Base-by-base conservation (phyloP, 2,113 vertebrate species). In the Dicaeum eximium region DNA sequence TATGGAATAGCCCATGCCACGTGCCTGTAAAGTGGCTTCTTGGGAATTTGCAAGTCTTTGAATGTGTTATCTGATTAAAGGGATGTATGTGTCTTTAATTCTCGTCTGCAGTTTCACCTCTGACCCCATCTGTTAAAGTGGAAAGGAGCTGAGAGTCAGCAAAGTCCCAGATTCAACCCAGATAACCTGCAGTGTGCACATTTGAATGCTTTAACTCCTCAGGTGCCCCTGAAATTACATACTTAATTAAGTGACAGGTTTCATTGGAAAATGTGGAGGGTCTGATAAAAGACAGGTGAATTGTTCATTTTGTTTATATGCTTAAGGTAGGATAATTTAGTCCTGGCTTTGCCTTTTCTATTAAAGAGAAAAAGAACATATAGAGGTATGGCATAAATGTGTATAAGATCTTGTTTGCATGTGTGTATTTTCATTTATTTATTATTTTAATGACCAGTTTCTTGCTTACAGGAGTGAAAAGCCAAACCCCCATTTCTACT, bases 51-150 rank as follows among this genome's bases (percentile, higher is more conserved):
- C 90, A 94, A 88, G 91, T 91, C 97, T 98, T 98, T 98, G 96
- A 97, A 97, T 97, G 92, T 85, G 81, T 97, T 97, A 96, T 95
- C 97, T 98, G 97, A 98, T 98, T 97, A 98, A 98, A 98, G 96
- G 96, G 92, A 95, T 96, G 95, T 95, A 64, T 88, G 69, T 90
- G 90, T 97, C 97, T 98, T 97, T 97, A 97, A 95, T 97, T 97
- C 96, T 98, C 92, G 42, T 97, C 94, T 96, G 80, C 90, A 96
- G 95, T 81, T 96, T 88, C 96, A 95, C 97, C 97, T 97, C 97
- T 97, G 97, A 97, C 98, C 94, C 97, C 91, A 81, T 79, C 94
- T 93, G 93, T 96, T 97, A 95, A 95, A 80, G 89, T 91, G 83
- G 88, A 93, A 90, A 90, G 86, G 77, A 96, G 94, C 67, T 92